Percentiles rank a stretch among this genome's conserved stretches.
phyloP scores from a whole-genome alignment of 2,797 vertebrate species.

The Semaprochilodus insignis region DNA sequence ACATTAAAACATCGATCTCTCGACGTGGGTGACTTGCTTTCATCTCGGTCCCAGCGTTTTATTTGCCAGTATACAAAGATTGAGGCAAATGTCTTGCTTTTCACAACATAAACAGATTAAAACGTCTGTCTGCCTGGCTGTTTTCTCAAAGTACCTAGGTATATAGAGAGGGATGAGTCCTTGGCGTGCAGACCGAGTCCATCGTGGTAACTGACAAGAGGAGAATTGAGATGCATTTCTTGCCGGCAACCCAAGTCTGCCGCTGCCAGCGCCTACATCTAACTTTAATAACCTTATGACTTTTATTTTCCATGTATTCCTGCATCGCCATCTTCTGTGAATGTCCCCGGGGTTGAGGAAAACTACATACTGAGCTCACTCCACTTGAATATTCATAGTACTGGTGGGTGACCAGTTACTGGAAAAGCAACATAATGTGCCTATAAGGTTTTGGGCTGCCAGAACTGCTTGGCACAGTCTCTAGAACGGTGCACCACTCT shows the following conservation, averaged over 20 bases:
- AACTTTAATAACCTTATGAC: neutral
- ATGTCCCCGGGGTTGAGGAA: neutral
- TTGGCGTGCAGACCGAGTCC: neutral
- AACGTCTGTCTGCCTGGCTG: conserved; percentile 10
- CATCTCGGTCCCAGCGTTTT: conserved; percentile 17
- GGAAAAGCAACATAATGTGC: no score
- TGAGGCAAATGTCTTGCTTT: neutral
- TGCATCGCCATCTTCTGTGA: neutral
- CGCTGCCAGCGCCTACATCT: neutral
- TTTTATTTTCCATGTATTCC: neutral
- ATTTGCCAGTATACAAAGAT: conserved; percentile 26
- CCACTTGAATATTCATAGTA: no score
- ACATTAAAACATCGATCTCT: conserved; percentile 37
- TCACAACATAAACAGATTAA: conserved; percentile 28
- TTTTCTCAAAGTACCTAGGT: conserved; percentile 12
- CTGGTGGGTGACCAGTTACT: no score
- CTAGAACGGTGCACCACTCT: no score
- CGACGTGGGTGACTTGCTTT: conserved; percentile 35
- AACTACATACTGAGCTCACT: neutral
- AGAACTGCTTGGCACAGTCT: no score
- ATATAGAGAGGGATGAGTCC: neutral
- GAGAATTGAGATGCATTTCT: neutral
- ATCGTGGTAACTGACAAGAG: neutral
- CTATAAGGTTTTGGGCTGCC: no score
- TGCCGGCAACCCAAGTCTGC: neutral